Conservation (phyloP, 1,140 invertebrate genomes). For the Oncopeltus fasciatus region DNA sequence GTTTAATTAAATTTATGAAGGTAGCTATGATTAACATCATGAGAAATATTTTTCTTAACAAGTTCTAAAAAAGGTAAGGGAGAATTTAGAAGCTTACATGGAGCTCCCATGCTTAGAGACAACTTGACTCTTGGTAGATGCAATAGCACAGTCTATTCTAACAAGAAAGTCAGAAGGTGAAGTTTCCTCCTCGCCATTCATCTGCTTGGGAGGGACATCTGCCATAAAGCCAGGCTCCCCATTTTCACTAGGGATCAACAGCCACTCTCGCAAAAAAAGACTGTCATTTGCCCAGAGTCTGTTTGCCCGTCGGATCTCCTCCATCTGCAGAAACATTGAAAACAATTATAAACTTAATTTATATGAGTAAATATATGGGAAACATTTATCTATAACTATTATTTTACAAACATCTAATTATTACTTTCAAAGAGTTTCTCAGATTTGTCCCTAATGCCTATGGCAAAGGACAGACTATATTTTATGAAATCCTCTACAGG, state of each 20-base stretch:
- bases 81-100: background rate
- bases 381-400: no score
- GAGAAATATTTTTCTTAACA: no score
- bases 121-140: constrained; percentile 69
- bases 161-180: constrained; percentile 66
- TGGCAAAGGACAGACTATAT: no score
- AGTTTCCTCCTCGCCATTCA: constrained; percentile 40
- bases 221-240: background rate
- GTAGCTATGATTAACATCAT: no score
- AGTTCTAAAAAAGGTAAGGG: no score
- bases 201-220: constrained; percentile 1
- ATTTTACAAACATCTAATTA: no score
- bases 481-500: no score
- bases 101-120: constrained; percentile 52
- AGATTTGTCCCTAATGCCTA: no score
- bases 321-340: constrained; percentile 50
- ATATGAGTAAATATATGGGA: no score
- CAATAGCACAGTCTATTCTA: constrained; percentile 75
- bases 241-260: constrained; percentile 22
- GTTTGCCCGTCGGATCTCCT: constrained; percentile 76
- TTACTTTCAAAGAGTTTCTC: no score
- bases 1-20: no score
- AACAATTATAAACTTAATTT: constrained; percentile 5
- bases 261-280: constrained; percentile 33
- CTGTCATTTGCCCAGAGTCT: constrained; percentile 77